Base-by-base conservation (phyloP, 2,113 vertebrate species). In the Oophaga pumilio region DNA sequence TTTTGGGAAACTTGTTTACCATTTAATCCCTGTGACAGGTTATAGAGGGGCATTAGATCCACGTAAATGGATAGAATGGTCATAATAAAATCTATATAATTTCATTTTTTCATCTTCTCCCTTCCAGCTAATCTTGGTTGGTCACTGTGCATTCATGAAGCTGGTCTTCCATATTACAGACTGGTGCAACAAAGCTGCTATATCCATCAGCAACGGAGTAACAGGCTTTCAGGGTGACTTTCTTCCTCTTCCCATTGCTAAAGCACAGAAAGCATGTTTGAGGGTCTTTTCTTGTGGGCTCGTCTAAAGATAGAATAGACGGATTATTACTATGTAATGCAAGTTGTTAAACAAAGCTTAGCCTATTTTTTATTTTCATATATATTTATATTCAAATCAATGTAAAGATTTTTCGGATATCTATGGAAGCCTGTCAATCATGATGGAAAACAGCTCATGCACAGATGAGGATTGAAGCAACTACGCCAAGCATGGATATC, bases 111-210 rank as follows among this genome's bases (percentile, higher is more conserved):
- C 24, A 92, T 81, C 69, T 90, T 91, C 85, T 91, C 93, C 92
- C 80, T 96, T 97, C 82, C 97, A 99, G 98, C 95, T 99, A 99
- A 99, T 95, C 95, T 91, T 91, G 87, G 94, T 92, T 94, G 92
- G 91, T 86, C 71, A 76, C 20, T 62, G 24, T 81, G 87, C 95
- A 93, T 88, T 90, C 90, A 92, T 91, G 96, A 94, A 93, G 96
- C 94, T 89, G 93, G 93, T 89, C 93, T 95, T 94, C 92, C 93
- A 93, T 92, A 90, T 93, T 90, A 93, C 91, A 92, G 90, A 94
- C 85, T 92, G 91, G 88, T 88, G 89, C 90, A 93, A 91, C 94
- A 43, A 56, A 92, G 92, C 94, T 94, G 89, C 89, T 89, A 89
- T 93, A 94, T 91, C 88, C 94, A 93, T 92, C 89, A 92, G 91